Base-by-base conservation (phyloP, 53 echinoderm and acorn worm species). In the Luidia sarsii region DNA sequence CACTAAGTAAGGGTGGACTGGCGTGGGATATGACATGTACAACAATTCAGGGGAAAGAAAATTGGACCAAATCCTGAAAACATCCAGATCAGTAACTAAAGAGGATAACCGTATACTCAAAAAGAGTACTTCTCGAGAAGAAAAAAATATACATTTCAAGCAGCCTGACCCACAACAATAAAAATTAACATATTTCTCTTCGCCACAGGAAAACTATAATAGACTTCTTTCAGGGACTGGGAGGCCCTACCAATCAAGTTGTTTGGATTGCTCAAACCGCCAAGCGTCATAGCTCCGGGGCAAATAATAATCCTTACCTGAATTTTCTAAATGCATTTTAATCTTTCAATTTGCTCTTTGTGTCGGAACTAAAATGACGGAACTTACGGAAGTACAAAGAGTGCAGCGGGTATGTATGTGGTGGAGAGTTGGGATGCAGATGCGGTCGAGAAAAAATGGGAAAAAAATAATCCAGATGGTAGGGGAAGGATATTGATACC, bases 171-270 rank as follows among this genome's bases (percentile, higher is more conserved):
- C 27, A 49, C 68, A 68, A 68, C 11, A 54, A 4, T 41, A 61
- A 60, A 48, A 45, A 34, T 60, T 29, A 39, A 11, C 43, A 41
- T 61, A 32, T 45, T 41, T 41, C 13, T 11, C 46, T 45, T 60
- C 13, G 61, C 77, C 77, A 15, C 30, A 61, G 56, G 77, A 8
- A 48, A 39, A 61, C 43, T 77, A 77, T 77, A 77, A 77, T 60
- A 43, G 77, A 48, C n/a, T 61, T 48, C 77, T 60, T 77, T 77
- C 77, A 77, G 56, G n/a, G 33, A 60, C 19, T 61, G 48, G 60
- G 61, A 77, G 61, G 60, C 77, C 77, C 77, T 60, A 77, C 77
- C 77, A 77, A 77, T 77, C 77, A 77, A 46, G 31, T 32, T 77
- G 61, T 77, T 77, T 77, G 77, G 61, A 77, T 77, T 77, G 39